These are phyloP conservation scores for Brachionus koreanus DNA, from an alignment of 1,140 invertebrate genomes.

Conservation along the genomic window DNA sequence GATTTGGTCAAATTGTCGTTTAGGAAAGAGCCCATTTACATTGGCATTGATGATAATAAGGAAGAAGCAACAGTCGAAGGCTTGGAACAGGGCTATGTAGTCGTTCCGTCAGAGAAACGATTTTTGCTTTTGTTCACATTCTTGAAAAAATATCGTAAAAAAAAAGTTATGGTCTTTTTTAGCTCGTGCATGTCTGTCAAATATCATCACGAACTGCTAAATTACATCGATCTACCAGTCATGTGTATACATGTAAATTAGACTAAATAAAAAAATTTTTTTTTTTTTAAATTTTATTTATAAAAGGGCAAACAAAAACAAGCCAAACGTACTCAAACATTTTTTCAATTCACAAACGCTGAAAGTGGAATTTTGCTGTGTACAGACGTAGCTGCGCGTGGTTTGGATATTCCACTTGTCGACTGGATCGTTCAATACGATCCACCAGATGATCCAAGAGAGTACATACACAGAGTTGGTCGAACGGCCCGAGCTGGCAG, in stretches of 20 bases:
- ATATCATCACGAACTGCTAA: constrained; percentile 90
- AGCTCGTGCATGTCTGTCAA: constrained; percentile 97
- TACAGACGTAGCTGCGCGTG: constrained; percentile 95
- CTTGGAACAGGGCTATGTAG: constrained; percentile 87
- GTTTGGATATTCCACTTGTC: constrained; percentile 90
- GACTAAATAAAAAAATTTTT: too few relatives aligned
- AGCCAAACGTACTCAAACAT: constrained; percentile 90
- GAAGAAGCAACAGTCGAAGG: constrained; percentile 81
- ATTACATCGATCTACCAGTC: constrained; percentile 95
- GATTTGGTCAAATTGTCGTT: constrained; percentile 81
- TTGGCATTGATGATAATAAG: constrained; percentile 73
- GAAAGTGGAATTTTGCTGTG: constrained; percentile 86
- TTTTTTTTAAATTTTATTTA: constrained; percentile 43
- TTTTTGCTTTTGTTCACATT: constrained; percentile 98
- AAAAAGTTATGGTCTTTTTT: constrained; percentile 98
- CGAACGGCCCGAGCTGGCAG: constrained; percentile 90
- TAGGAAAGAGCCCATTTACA: constrained; percentile 85
- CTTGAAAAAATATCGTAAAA: constrained; percentile 90
- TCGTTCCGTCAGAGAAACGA: constrained; percentile 90
- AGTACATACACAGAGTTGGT: constrained; percentile 74
- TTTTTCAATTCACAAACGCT: constrained; percentile 95
- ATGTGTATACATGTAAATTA: constrained; percentile 94
- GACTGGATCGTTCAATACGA: constrained; percentile 99
- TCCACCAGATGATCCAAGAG: constrained; percentile 94
- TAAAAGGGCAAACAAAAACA: constrained; percentile 92